phyloP scores from a whole-genome alignment of 2,113 vertebrate genomes.

The Sapayoa aenigma region DNA sequence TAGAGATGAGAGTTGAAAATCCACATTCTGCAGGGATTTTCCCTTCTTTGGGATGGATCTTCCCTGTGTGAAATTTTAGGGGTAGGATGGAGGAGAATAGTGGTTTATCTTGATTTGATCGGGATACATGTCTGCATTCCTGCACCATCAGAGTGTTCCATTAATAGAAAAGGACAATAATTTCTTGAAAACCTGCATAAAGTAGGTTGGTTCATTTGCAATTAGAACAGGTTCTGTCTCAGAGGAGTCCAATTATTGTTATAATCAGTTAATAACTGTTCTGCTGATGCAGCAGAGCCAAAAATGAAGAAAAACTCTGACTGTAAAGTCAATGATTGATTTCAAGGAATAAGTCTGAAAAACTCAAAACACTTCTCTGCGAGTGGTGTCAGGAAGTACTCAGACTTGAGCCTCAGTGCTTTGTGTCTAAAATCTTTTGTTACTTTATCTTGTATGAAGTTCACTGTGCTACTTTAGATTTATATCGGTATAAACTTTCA shows the following conservation, averaged over 20 bases:
- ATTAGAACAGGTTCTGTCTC: background rate
- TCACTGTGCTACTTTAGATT: background rate
- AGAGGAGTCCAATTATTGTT: background rate
- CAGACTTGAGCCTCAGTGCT: background rate
- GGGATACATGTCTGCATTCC: background rate
- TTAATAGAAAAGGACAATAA: background rate
- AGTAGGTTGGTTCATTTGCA: background rate
- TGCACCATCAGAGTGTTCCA: background rate
- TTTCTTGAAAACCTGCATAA: background rate
- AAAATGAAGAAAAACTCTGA: background rate
- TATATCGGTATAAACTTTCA: background rate
- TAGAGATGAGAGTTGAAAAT: background rate
- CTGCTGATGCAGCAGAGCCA: background rate
- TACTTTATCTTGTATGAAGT: background rate
- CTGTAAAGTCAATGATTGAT: background rate
- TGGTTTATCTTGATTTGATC: background rate
- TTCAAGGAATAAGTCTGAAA: background rate
- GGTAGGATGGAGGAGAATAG: background rate
- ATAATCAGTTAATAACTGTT: background rate
- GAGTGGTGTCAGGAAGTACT: background rate
- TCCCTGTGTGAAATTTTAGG: background rate
- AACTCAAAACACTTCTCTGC: background rate
- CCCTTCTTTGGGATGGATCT: background rate
- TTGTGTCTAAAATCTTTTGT: background rate
- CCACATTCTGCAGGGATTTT: fast-evolving